Conservation (phyloP, 2,797 vertebrate genomes). For the Sebastes diaconus region DNA sequence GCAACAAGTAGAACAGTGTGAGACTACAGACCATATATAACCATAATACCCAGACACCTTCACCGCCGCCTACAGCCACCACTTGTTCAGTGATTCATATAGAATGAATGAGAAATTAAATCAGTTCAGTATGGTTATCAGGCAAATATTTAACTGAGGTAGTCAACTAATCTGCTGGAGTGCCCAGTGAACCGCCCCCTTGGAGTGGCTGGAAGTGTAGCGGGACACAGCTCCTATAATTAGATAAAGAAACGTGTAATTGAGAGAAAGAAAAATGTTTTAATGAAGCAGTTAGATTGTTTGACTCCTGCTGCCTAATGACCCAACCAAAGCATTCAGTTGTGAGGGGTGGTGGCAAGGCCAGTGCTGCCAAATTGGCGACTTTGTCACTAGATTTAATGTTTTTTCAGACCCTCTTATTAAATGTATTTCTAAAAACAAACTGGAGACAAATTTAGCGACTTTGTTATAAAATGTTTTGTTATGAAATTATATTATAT, state of each 20-base stretch:
- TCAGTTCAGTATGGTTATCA: not conserved
- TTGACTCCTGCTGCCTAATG: not conserved
- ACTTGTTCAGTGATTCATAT: not conserved
- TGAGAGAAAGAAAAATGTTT: not conserved
- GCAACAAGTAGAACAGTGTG: not conserved
- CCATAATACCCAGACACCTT: not conserved
- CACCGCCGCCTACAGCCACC: not conserved
- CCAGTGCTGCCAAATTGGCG: too few species aligned
- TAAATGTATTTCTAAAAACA: fast-evolving
- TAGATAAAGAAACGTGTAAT: not conserved
- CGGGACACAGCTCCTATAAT: not conserved
- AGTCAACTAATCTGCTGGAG: not conserved
- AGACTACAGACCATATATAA: not conserved
- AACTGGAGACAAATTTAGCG: too few species aligned
- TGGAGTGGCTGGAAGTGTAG: too few species aligned
- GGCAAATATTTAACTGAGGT: not conserved
- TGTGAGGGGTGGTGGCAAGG: not conserved
- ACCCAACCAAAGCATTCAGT: not conserved
- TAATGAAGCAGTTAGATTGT: not conserved
- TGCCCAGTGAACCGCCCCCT: not conserved
- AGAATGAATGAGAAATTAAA: not conserved
- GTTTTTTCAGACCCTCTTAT: too few species aligned
- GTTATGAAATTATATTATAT: too few species aligned
- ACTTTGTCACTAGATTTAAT: too few species aligned
- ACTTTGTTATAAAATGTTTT: too few species aligned